Conservation (phyloP, 2,113 vertebrate genomes). For the Brachyhypopomus occidentalis region DNA sequence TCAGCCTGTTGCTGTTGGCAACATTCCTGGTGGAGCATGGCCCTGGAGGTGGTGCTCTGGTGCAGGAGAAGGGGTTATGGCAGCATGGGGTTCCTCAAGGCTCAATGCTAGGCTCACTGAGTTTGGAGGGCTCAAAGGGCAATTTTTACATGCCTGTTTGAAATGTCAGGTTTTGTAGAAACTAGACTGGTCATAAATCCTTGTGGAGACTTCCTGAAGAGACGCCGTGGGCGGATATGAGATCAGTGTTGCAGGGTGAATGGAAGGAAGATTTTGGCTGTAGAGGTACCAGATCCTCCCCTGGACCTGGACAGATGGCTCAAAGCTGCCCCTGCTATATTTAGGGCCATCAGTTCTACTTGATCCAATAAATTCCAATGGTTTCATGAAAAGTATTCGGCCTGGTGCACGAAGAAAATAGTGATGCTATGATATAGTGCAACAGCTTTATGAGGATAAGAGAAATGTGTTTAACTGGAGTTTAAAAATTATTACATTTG, state of each 20-base stretch:
- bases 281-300: constrained; percentile 19
- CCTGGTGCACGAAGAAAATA: not conserved
- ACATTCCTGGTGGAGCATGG: constrained; percentile 23
- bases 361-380: constrained; percentile 41
- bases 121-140: constrained; percentile 24
- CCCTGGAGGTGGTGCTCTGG: constrained; percentile 31
- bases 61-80: not conserved
- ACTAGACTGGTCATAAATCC: constrained; percentile 11
- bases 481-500: too few species aligned
- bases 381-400: not conserved
- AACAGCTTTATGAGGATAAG: too few species aligned
- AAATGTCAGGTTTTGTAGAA: constrained; percentile 32
- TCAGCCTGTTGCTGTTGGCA: constrained; percentile 61
- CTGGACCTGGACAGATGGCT: constrained; percentile 52
- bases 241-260: constrained; percentile 27
- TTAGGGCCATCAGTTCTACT: constrained; percentile 28
- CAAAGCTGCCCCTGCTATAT: constrained; percentile 27
- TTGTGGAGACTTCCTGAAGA: not conserved
- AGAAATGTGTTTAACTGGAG: too few species aligned
- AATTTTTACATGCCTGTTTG: constrained; percentile 19
- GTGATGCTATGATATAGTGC: too few species aligned
- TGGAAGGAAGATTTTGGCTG: constrained; percentile 16
- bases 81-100: constrained; percentile 19
- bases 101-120: constrained; percentile 18
- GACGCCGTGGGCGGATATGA: constrained; percentile 22